phyloP scores from a whole-genome alignment of 2,797 vertebrate species.

The Phrynocephalus vlangalii region DNA sequence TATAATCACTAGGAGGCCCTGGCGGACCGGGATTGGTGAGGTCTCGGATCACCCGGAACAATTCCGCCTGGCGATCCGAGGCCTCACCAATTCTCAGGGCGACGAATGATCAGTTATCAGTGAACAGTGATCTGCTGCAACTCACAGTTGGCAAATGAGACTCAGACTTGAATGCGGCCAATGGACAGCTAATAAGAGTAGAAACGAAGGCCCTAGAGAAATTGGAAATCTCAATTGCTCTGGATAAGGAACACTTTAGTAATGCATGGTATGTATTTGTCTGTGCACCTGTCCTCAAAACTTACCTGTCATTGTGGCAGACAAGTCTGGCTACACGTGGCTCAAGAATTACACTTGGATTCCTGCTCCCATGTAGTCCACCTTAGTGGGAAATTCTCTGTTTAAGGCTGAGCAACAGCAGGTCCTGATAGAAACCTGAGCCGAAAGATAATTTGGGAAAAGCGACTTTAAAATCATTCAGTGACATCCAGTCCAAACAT shows the following conservation, averaged over 20 bases:
- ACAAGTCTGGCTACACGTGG: background rate
- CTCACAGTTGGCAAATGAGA: background rate
- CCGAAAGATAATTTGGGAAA: background rate
- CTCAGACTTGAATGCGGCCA: background rate
- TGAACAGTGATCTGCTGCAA: background rate
- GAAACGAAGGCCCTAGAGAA: background rate
- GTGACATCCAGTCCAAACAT: background rate
- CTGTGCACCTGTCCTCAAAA: background rate
- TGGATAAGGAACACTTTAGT: background rate
- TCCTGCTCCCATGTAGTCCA: background rate
- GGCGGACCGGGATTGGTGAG: no score
- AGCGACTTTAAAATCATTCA: background rate
- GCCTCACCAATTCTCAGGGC: no score
- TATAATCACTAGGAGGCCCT: no score
- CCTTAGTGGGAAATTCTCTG: background rate
- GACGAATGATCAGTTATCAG: no score
- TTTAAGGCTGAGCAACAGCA: background rate
- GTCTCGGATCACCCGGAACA: no score
- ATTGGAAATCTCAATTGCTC: no score
- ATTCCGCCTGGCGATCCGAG: no score
- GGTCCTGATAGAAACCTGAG: background rate
- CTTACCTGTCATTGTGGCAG: background rate
- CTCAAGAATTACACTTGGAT: background rate
- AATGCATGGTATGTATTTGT: background rate
- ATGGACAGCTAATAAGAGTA: background rate